A percentile compares a stretch with the other conserved stretches of the same genome.
Conservation (phyloP, 53 echinoderm and acorn worm species). For the Astropecten irregularis region DNA sequence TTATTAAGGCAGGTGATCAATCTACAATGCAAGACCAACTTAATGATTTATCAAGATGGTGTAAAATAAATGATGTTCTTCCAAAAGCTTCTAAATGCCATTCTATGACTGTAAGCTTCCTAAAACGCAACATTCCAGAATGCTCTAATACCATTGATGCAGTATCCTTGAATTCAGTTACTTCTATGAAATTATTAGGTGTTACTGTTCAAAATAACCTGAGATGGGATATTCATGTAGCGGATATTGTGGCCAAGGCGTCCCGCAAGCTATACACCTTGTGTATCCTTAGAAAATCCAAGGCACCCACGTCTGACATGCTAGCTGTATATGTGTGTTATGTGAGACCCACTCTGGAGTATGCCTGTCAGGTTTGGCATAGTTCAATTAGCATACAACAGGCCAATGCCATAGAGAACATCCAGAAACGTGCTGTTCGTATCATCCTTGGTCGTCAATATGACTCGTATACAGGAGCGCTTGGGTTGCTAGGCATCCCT, state of each 20-base stretch:
- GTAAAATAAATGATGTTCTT: neutral
- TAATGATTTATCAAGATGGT: neutral
- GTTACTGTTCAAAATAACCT: neutral
- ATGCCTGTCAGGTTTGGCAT: slow-evolving; percentile 6
- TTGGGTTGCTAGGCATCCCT: neutral
- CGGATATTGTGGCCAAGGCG: neutral
- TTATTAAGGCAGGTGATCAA: neutral
- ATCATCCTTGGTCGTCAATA: neutral
- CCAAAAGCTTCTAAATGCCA: slow-evolving; percentile 1
- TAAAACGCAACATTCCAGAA: neutral
- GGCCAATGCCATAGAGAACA: too few relatives aligned
- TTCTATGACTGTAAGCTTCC: neutral
- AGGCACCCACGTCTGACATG: neutral
- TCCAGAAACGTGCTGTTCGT: neutral
- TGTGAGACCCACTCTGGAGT: neutral
- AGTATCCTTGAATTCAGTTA: too few relatives aligned
- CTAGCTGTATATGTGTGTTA: neutral
- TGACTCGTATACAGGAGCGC: neutral
- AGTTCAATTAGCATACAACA: neutral
- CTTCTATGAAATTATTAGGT: too few relatives aligned
- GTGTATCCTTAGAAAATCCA: neutral
- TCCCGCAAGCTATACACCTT: neutral
- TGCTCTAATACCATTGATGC: neutral
- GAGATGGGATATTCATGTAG: neutral
- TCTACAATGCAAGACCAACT: neutral